Conservation (phyloP, 2,888 invertebrate genomes). For the Ochropleura plecta region DNA sequence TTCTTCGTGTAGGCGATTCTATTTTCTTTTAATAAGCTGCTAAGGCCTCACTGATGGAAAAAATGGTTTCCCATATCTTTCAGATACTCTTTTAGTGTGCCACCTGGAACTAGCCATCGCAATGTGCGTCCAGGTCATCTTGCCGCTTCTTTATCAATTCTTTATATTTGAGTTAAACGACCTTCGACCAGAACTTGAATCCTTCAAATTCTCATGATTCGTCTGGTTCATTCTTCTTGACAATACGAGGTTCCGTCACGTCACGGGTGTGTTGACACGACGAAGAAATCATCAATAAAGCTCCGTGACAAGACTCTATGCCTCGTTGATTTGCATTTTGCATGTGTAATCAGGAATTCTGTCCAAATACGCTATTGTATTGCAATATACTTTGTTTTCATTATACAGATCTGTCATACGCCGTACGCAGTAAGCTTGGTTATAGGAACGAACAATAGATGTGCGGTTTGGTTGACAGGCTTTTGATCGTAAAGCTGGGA, state of each 20-base stretch:
- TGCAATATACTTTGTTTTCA: constrained; percentile 54
- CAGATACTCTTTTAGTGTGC: too few relatives aligned
- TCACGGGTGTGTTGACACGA: constrained; percentile 52
- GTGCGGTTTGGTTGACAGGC: constrained; percentile 27
- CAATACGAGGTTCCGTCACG: constrained; percentile 37
- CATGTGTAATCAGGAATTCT: constrained; percentile 58
- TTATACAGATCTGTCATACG: constrained; percentile 44
- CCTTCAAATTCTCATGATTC: neutral
- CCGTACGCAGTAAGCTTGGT: constrained; percentile 33
- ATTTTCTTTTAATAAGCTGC: too few relatives aligned
- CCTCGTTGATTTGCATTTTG: constrained; percentile 54
- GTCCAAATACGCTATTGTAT: constrained; percentile 59
- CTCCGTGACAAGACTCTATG: constrained; percentile 57
- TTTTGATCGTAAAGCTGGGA: constrained; percentile 26
- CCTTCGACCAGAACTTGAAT: neutral
- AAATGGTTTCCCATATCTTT: too few relatives aligned
- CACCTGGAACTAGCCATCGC: too few relatives aligned
- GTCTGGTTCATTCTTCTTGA: constrained; percentile 18
- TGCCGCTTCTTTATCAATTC: too few relatives aligned
- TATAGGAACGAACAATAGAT: constrained; percentile 46
- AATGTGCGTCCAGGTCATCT: too few relatives aligned
- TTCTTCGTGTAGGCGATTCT: neutral
- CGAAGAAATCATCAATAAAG: constrained; percentile 58
- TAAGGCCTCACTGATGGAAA: too few relatives aligned
- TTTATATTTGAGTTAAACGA: neutral